Base-by-base conservation (phyloP, 1,140 invertebrate species). In the Listronotus bonariensis region DNA sequence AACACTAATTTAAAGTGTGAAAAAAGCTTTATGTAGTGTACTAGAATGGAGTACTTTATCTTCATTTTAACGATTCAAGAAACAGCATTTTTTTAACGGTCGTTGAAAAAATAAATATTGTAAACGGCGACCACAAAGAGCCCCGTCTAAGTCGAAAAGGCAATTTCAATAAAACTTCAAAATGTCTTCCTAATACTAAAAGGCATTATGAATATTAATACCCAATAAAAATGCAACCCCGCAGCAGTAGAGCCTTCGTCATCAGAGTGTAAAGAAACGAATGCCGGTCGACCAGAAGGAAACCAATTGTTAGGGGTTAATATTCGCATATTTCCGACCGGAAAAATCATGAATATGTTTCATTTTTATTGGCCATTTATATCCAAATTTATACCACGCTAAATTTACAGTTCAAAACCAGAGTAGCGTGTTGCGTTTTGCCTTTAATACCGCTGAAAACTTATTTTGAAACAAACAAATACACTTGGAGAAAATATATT, bases 261-360 rank as follows among this genome's bases (percentile, higher is more conserved):
- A 69, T 69, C 63, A 34, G 68, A 57, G 58, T 62, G 68, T 69
- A 67, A 65, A 65, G 64, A 54, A 65, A 58, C 18, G 52, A 64
- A 55, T 41, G 61, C 61, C 56, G 56, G 53, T 10, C 31, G 40
- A 62, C 42, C 49, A 45, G 57, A 65, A 64, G 58, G 53, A 64
- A 60, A 61, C 49, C 65, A 62, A 64, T 72, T 68, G 67, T 63
- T 67, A 63, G 69, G 74, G 73, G 72, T 76, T 74, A 75, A 74
- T 74, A 74, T 72, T 68, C 69, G 69, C 64, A 31, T 40, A 68
- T 78, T 77, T 76, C 71, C 73, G 73, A 66, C 69, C 68, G 74
- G 71, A 77, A 76, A 75, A 76, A 78, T 74, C 75, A 78, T 78
- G 76, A 78, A 78, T 78, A 78, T 77, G 73, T 77, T 78, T 78